Evolutionary conservation across 2,888 invertebrate species (phyloP).

Genomic region (Platycnemis pennipes): DNA sequence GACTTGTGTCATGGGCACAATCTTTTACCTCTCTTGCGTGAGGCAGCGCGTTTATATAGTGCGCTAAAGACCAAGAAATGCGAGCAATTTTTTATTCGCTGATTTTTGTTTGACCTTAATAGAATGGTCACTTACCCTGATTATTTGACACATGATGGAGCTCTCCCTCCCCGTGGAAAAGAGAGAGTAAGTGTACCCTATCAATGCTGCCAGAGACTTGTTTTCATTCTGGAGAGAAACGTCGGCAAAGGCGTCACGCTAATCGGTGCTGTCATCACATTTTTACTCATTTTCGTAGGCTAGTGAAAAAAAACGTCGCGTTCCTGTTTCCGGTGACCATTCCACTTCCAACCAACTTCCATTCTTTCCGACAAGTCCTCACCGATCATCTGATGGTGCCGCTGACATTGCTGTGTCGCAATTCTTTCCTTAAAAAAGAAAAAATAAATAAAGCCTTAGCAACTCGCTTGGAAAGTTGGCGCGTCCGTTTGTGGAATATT

Average conservation of each 20-base stretch:
- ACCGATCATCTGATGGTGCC: not conserved
- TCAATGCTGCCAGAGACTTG: not conserved
- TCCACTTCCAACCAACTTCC: not conserved
- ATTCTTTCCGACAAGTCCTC: not conserved
- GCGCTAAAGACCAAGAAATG: too few species aligned
- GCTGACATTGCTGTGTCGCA: not conserved
- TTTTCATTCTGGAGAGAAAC: not conserved
- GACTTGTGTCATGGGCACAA: too few species aligned
- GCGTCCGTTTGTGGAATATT: too few species aligned
- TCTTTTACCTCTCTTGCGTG: too few species aligned
- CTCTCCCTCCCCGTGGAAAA: not conserved
- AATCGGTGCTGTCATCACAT: not conserved
- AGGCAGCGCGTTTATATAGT: too few species aligned
- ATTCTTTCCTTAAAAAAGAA: too few species aligned
- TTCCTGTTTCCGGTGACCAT: not conserved
- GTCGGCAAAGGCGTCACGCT: not conserved
- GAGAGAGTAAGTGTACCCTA: not conserved
- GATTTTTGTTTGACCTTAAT: not conserved
- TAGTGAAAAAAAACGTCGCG: not conserved
- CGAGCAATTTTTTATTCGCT: too few species aligned
- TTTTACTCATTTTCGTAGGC: not conserved
- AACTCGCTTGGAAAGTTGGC: too few species aligned
- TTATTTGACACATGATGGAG: not conserved
- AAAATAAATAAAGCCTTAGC: too few species aligned
- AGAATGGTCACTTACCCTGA: not conserved